A percentile compares a stretch with the other conserved stretches of the same genome.
phyloP scores from a whole-genome alignment of 2,888 invertebrate genomes.

The Serrognathus titanus region DNA sequence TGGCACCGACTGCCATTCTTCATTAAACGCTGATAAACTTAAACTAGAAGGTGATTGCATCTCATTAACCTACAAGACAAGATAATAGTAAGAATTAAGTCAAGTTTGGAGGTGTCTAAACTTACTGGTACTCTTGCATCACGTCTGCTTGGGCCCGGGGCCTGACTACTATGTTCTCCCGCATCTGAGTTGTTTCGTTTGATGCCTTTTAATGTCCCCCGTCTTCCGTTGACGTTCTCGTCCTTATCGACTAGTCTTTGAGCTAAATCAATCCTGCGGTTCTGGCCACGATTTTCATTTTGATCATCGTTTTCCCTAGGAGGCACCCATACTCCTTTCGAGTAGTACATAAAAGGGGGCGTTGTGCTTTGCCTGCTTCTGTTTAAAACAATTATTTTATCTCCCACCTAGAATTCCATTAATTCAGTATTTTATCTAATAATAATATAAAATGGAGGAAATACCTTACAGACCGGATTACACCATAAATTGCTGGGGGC shows the following conservation, averaged over 20 bases:
- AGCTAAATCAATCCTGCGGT: constrained; percentile 37
- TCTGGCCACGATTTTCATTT: constrained; percentile 35
- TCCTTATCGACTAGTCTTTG: constrained; percentile 59
- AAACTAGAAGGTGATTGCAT: constrained; percentile 36
- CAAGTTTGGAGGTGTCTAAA: not conserved
- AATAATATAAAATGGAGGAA: not conserved
- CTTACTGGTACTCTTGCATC: constrained; percentile 4
- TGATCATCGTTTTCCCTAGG: constrained; percentile 42
- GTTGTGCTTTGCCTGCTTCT: constrained; percentile 56
- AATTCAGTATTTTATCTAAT: not conserved
- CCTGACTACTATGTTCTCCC: constrained; percentile 19
- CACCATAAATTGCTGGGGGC: constrained; percentile 89
- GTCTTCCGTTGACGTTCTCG: constrained; percentile 70
- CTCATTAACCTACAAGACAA: not conserved
- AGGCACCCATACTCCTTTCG: constrained; percentile 53
- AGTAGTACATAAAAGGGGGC: constrained; percentile 56
- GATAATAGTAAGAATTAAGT: not conserved
- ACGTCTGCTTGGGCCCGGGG: constrained; percentile 4
- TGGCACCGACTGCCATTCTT: constrained; percentile 18
- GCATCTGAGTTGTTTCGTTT: constrained; percentile 28
- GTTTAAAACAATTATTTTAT: constrained; percentile 73
- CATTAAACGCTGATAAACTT: constrained; percentile 58
- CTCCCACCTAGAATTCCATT: constrained; percentile 55
- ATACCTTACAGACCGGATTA: constrained; percentile 82
- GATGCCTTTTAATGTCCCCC: constrained; percentile 53